Evolutionary conservation across 2,888 invertebrate species (phyloP), one percentile per base, ranked within the genome.

Genomic region (Limnephilus marmoratus): DNA sequence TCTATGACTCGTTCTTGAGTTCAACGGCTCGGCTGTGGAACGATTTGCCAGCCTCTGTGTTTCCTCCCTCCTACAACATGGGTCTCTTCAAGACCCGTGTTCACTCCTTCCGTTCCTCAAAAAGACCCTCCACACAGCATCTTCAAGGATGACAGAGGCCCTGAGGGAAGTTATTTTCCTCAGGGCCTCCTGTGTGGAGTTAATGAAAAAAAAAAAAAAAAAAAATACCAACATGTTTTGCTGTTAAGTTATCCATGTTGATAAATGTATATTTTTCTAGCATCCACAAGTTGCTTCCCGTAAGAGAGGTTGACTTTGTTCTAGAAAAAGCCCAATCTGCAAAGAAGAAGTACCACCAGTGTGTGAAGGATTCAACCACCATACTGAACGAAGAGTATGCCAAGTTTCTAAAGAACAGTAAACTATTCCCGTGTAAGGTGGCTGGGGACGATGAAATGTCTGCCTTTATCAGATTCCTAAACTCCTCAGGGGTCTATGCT

Each of bases 391-490:
- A 81, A 81, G 90, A 81, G 45, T 92, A 92, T 90, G 80, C 81
- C 11, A 86, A 68, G 80, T 92, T 92, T 37, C 49, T 86, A 49
- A 53, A 92, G 53, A 31, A 80, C 53, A 81, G 81, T n/a, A 53
- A 68, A n/a, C 18, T 45, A 49, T 92, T 92, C 9, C 85, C 85
- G 12, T 92, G 24, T 9, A 80, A 91, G 45, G 91, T 81, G n/a
- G 81, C 53, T 4, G 92, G 90, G 34, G 92, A 92, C 24, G 90
- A 92, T 90, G 92, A 92, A n/a, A 90, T 90, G 45, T 80, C 85
- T 15, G 90, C 68, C 18, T 92, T 92, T 41, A 45, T 85, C 18
- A 90, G 87, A 29, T 92, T 80, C 81, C 18, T 92, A 7, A 80
- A 81, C 18, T 80, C 80, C 18, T 83, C 81, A 29, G 90, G 92